Evolutionary conservation across 2,888 invertebrate species (phyloP), one percentile per base, ranked within the genome.

Genomic region (Pyrocoelia pectoralis): DNA sequence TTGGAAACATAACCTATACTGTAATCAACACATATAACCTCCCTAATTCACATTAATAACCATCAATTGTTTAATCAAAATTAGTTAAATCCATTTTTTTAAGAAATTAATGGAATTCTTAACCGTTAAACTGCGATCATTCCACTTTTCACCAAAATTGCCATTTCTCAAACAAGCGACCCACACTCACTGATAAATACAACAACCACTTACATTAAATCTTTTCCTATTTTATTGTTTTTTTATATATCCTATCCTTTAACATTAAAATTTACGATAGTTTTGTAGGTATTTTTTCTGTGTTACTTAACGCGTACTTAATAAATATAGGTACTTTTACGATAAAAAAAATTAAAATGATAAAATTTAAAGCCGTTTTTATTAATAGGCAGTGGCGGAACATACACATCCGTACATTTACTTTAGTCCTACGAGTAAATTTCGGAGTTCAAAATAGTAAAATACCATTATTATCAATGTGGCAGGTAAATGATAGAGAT

Each of bases 1-100:
- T 88, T 81, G 85, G 85, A 85, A 85, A 86, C 86, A 85, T 86
- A 86, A 85, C 86, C 86, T 84, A 84, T 82, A 79, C 73, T 76
- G 75, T 78, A 78, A 80, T 81, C 80, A 79, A 80, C 80, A 81
- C 76, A 74, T 77, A 71, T 76, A 76, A 68, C 68, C 67, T 69
- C 67, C 62, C 68, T 72, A 74, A 73, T 73, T 73, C 70, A 70
- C 68, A 65, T 68, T 70, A 71, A 69, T 69, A 59, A 64, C 63
- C 56, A 60, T 58, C 46, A 71, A 67, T 67, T 61, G 54, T 52
- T 62, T 61, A 54, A 65, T 53, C 61, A 66, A 69, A 56, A 57
- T 59, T 66, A 63, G 55, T 61, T 60, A 54, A 57, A 60, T 55
- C 63, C 69, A 68, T 68, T 59, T 56, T 63, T 50, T 65, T 33